phyloP scores from a whole-genome alignment of 2,888 invertebrate genomes.

The Candidula unifasciata region DNA sequence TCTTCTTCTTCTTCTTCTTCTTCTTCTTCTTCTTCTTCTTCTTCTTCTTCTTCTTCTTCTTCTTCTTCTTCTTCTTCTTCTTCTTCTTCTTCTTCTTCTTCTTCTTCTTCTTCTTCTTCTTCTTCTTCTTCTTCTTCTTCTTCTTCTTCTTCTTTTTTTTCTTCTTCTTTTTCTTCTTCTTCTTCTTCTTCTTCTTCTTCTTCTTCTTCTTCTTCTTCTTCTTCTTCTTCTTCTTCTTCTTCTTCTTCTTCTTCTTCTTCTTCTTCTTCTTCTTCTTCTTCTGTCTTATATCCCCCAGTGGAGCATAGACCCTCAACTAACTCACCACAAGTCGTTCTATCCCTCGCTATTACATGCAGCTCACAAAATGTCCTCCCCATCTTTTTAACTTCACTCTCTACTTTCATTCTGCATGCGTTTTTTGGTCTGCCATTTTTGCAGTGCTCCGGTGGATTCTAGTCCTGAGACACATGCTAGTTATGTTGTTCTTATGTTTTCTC shows the following conservation, averaged over 20 bases:
- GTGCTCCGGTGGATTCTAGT: not conserved
- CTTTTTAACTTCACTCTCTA: no score
- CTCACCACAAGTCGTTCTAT: no score
- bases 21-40: conserved; percentile 40
- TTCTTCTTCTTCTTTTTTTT: conserved; percentile 2
- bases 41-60: conserved; percentile 36
- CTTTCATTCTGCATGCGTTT: no score
- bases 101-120: conserved; percentile 23
- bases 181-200: conserved; percentile 10
- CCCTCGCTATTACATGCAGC: no score
- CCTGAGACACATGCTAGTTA: no score
- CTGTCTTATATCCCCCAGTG: no score
- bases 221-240: not conserved
- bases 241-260: not conserved
- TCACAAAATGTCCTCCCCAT: no score
- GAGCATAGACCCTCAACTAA: no score
- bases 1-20: not conserved
- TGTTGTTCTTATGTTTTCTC: no score
- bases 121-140: conserved; percentile 1
- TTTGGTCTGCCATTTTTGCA: no score
- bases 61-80: not conserved
- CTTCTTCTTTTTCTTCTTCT: not conserved
- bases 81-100: not conserved
- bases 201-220: no score
- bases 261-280: no score